phyloP scores from a whole-genome alignment of 2,113 vertebrate genomes.

The Prinia subflava region DNA sequence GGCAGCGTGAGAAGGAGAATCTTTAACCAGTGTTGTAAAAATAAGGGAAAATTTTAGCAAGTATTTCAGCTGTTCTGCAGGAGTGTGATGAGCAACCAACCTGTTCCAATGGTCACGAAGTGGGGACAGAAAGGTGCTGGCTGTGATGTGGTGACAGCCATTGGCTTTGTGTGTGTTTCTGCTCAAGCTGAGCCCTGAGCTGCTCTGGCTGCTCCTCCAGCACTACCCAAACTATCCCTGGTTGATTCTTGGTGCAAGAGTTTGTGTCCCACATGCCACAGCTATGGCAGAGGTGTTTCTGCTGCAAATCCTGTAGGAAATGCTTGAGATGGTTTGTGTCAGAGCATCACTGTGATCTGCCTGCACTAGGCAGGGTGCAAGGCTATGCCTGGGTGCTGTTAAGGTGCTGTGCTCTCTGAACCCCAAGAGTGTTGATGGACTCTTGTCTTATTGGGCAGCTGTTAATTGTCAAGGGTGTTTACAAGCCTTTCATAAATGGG shows the following conservation, averaged over 20 bases:
- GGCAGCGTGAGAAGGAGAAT: neutral
- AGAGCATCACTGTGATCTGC: neutral
- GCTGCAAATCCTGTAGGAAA: neutral
- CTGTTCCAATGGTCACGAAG: neutral
- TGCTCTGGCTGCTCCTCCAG: neutral
- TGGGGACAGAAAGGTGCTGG: neutral
- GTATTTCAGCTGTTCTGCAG: neutral
- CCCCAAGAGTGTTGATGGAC: neutral
- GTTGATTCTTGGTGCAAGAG: neutral
- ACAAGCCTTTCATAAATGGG: neutral
- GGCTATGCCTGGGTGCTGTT: neutral
- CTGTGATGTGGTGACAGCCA: neutral
- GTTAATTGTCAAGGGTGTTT: neutral
- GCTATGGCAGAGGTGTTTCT: neutral
- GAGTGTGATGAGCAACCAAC: neutral
- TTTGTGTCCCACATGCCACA: neutral
- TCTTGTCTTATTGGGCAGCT: neutral
- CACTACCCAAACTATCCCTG: fast-evolving
- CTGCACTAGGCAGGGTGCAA: fast-evolving
- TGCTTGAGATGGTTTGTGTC: neutral
- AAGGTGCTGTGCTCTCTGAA: neutral
- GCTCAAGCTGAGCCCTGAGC: neutral
- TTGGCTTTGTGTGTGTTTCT: neutral
- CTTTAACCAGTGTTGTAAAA: neutral
- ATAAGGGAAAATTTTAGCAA: neutral